Evolutionary conservation across 2,113 vertebrate genomes (phyloP).

Genomic region (Isichthys henryi): DNA sequence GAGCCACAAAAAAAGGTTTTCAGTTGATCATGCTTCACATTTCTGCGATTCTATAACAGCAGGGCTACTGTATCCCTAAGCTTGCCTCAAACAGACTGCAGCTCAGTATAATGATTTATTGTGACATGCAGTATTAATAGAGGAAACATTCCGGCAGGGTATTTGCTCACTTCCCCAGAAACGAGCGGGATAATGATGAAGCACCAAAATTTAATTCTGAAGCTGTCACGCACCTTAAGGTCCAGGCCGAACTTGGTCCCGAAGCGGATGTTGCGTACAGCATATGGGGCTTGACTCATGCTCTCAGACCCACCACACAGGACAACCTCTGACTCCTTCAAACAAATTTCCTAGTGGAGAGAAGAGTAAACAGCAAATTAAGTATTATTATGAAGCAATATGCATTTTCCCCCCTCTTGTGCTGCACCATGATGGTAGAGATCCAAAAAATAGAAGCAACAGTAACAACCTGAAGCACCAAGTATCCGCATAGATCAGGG

Average conservation of each 20-base stretch:
- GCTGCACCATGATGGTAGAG: neutral
- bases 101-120: neutral
- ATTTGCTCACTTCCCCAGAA: neutral
- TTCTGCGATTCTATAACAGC: neutral
- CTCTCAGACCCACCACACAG: constrained; percentile 85
- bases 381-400: neutral
- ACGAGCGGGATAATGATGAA: neutral
- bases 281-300: constrained; percentile 88
- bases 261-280: constrained; percentile 80
- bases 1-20: neutral
- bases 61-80: neutral
- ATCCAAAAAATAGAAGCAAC: neutral
- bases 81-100: neutral
- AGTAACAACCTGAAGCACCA: neutral
- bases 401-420: neutral
- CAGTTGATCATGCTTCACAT: neutral
- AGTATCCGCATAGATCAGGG: neutral
- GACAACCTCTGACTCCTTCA: constrained; percentile 83
- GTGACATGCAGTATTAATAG: neutral
- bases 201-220: neutral
- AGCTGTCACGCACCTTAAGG: constrained; percentile 65
- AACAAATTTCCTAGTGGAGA: constrained; percentile 78
- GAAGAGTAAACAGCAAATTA: neutral
- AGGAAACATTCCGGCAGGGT: neutral
- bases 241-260: constrained; percentile 83